These are phyloP conservation scores for Liodrosophila aerea DNA, from an alignment of 2,888 invertebrate genomes.

Conservation along the genomic window DNA sequence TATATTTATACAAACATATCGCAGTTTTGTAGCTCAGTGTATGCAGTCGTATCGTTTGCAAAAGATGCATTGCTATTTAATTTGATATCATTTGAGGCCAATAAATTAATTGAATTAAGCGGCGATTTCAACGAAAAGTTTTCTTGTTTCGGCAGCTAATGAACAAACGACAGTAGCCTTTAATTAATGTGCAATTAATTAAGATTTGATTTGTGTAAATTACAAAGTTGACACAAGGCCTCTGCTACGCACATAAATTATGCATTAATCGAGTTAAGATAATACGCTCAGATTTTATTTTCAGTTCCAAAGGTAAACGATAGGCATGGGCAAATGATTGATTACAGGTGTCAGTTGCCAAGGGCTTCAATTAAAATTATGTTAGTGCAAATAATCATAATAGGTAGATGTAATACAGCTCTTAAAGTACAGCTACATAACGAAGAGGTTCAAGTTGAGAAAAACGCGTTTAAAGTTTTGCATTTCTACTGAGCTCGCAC, in stretches of 20 bases:
- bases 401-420: no score
- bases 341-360: no score
- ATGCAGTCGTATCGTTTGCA: not conserved
- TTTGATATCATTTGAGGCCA: constrained; percentile 48
- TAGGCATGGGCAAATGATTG: no score
- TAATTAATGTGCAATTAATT: constrained; percentile 32
- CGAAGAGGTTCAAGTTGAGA: no score
- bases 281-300: no score
- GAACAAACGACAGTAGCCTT: constrained; percentile 14
- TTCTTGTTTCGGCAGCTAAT: constrained; percentile 31
- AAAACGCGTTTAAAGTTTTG: no score
- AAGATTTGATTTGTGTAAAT: constrained; percentile 22
- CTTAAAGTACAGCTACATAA: no score
- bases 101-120: constrained; percentile 58
- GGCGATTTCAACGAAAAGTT: constrained; percentile 14
- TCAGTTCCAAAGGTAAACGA: no score
- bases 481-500: no score
- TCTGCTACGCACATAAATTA: constrained; percentile 1
- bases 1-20: no score
- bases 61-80: constrained; percentile 58
- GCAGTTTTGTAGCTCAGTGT: constrained; percentile 15
- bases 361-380: no score
- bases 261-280: not conserved
- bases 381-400: no score
- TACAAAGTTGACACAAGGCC: not conserved